A percentile compares a stretch with the other conserved stretches of the same genome.
Evolutionary conservation across 2,888 invertebrate species (phyloP).

Genomic region (Cinara cedri): DNA sequence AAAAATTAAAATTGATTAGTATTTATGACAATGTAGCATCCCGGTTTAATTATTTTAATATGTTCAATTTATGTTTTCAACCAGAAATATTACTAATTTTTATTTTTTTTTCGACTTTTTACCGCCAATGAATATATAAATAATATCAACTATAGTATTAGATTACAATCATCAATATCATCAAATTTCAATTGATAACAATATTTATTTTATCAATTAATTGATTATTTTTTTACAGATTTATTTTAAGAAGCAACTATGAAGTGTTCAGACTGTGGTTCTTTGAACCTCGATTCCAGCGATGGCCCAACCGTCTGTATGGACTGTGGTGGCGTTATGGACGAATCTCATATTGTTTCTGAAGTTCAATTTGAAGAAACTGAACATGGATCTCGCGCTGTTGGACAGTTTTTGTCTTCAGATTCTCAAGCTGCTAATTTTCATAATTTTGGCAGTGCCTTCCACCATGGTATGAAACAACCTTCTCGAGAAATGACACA

Average conservation of each 20-base stretch:
- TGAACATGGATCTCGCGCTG: slow-evolving; percentile 80
- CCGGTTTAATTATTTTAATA: no score
- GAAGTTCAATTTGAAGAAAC: slow-evolving; percentile 96
- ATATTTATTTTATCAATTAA: no score
- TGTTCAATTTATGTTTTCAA: no score
- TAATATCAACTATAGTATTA: no score
- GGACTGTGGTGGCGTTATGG: slow-evolving; percentile 92
- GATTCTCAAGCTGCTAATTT: slow-evolving; percentile 82
- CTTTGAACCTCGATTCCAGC: slow-evolving; percentile 91
- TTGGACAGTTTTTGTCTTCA: slow-evolving; percentile 91
- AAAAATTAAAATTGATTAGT: no score
- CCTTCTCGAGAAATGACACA: slow-evolving; percentile 93
- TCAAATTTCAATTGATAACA: no score
- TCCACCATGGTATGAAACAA: slow-evolving; percentile 79
- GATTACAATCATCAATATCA: no score
- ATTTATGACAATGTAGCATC: no score
- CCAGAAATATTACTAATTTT: no score
- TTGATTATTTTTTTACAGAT: neutral
- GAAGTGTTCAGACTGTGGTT: slow-evolving; percentile 81
- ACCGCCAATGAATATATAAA: no score
- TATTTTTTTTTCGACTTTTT: no score
- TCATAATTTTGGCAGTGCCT: slow-evolving; percentile 79
- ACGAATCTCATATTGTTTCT: slow-evolving; percentile 94
- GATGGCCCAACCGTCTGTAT: slow-evolving; percentile 96
- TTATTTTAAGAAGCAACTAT: slow-evolving; percentile 1